phyloP scores from a whole-genome alignment of 2,797 vertebrate species.

The Amniataba percoides region DNA sequence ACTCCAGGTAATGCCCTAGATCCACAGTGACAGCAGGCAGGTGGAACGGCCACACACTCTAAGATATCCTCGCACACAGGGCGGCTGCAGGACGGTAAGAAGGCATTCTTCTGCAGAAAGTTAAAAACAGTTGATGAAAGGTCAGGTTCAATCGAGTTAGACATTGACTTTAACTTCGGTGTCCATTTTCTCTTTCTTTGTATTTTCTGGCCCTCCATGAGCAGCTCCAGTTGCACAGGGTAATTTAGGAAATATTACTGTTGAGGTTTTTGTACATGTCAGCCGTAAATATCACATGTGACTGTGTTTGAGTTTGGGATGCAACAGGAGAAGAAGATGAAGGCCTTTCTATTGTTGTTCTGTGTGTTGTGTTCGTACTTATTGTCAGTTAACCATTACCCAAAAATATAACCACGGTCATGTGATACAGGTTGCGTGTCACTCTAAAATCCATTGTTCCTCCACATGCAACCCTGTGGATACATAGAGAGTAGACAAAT shows the following conservation, averaged over 20 bases:
- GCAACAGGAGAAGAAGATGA: neutral
- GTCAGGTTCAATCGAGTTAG: neutral
- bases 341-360: conserved; percentile 24
- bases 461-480: conserved; percentile 42
- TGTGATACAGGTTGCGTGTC: conserved; percentile 71
- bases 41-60: conserved; percentile 79
- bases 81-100: conserved; percentile 80
- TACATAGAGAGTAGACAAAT: conserved; percentile 19
- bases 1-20: conserved; percentile 87
- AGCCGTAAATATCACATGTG: neutral
- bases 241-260: neutral
- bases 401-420: conserved; percentile 73
- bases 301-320: conserved; percentile 14
- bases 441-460: conserved; percentile 64
- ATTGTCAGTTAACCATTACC: conserved; percentile 40
- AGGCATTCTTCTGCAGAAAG: conserved; percentile 51
- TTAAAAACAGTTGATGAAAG: neutral
- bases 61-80: conserved; percentile 60
- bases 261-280: neutral
- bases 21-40: conserved; percentile 87
- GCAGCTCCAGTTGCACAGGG: conserved; percentile 1
- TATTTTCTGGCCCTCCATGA: neutral
- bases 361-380: conserved; percentile 18
- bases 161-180: neutral
- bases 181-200: neutral